Percentiles rank a stretch among this genome's conserved stretches.
Evolutionary conservation across 2,113 vertebrate genomes (phyloP).

Genomic region (Garra rufa): DNA sequence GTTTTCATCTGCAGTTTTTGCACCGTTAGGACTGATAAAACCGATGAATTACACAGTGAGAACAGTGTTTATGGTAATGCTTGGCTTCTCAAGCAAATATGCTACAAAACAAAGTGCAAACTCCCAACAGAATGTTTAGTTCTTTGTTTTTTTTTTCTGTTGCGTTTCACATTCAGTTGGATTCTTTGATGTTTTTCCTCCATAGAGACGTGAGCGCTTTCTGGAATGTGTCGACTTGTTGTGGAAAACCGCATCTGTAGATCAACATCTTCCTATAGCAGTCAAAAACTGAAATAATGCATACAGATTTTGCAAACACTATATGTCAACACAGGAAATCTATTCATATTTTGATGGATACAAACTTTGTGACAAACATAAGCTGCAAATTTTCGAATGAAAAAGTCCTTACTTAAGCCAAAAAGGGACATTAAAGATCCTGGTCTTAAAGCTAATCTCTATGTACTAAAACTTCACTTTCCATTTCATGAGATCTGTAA

Average conservation of each 20-base stretch:
- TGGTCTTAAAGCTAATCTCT: neutral
- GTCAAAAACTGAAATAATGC: neutral
- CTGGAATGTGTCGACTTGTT: neutral
- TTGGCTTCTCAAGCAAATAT: conserved; percentile 5
- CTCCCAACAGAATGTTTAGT: neutral
- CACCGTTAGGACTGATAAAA: neutral
- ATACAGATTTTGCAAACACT: neutral
- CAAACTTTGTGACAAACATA: neutral
- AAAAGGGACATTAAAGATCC: neutral
- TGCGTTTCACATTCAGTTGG: conserved; percentile 5
- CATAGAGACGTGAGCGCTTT: conserved; percentile 4
- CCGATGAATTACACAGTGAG: neutral
- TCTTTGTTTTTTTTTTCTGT: neutral
- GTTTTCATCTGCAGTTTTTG: neutral
- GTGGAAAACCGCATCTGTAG: conserved; percentile 4
- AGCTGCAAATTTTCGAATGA: neutral
- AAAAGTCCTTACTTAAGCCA: neutral
- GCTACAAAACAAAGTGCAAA: neutral
- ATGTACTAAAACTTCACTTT: neutral
- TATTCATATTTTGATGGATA: neutral
- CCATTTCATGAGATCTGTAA: neutral
- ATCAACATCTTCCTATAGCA: neutral
- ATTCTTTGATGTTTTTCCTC: conserved; percentile 19
- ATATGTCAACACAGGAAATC: neutral
- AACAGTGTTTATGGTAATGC: conserved; percentile 6